phyloP scores from a whole-genome alignment of 2,888 invertebrate species.

The Eutolmus rufibarbis region DNA sequence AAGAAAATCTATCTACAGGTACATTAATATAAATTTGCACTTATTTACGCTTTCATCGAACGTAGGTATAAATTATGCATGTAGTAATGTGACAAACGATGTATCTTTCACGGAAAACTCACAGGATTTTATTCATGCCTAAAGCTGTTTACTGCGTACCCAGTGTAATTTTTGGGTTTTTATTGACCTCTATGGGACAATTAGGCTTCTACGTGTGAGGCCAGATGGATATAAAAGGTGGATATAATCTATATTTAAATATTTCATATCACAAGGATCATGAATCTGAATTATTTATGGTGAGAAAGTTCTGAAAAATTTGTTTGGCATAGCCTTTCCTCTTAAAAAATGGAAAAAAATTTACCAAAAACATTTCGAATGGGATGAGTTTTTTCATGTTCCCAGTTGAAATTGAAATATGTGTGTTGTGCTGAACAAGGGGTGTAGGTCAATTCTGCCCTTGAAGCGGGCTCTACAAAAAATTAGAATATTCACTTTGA shows the following conservation, averaged over 20 bases:
- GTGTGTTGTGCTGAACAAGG: neutral
- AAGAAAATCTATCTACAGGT: neutral
- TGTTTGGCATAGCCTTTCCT: neutral
- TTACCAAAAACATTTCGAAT: neutral
- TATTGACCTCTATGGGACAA: neutral
- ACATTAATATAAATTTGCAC: neutral
- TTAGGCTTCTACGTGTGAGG: neutral
- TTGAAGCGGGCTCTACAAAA: neutral
- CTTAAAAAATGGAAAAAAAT: neutral
- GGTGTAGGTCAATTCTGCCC: neutral
- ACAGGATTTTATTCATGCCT: neutral
- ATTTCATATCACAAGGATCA: neutral
- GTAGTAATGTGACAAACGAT: neutral
- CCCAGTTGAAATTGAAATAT: neutral
- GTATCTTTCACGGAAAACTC: neutral
- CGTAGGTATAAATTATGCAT: neutral
- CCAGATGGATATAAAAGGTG: neutral
- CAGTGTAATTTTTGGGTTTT: neutral
- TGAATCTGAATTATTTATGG: neutral
- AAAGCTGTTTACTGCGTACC: neutral
- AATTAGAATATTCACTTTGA: neutral
- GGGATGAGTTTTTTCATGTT: neutral
- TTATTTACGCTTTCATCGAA: neutral
- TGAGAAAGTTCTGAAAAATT: neutral
- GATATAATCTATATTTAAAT: neutral